Evolutionary conservation across 2,888 invertebrate species (phyloP).

Genomic region (Ornithoptera priamus): DNA sequence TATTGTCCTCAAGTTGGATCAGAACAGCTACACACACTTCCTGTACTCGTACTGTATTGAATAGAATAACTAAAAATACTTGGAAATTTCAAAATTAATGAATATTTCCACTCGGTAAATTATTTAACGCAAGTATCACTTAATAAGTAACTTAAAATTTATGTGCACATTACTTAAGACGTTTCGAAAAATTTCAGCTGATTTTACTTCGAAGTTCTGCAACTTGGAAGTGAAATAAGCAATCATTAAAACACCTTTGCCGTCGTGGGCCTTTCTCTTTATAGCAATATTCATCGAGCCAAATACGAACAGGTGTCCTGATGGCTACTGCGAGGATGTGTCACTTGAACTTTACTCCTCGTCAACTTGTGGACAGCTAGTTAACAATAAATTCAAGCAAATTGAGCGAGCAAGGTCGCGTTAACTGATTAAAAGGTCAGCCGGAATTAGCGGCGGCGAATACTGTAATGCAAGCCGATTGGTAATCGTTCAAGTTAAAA

Average conservation of each 20-base stretch:
- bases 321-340: background rate
- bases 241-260: background rate
- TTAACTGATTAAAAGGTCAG: conserved; percentile 22
- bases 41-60: too few relatives aligned
- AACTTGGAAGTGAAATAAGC: background rate
- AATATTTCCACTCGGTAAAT: too few relatives aligned
- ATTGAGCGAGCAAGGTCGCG: conserved; percentile 13
- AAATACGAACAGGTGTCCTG: background rate
- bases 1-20: too few relatives aligned
- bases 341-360: conserved; percentile 24
- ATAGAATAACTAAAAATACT: too few relatives aligned
- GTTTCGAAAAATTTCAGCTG: too few relatives aligned
- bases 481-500: too few relatives aligned
- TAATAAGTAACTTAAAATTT: too few relatives aligned
- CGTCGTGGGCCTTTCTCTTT: background rate
- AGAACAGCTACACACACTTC: too few relatives aligned
- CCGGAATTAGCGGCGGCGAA: conserved; percentile 11
- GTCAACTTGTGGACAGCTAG: conserved; percentile 14
- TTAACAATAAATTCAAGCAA: conserved; percentile 10
- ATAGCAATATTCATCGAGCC: conserved; percentile 1
- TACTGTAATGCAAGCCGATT: too few relatives aligned
- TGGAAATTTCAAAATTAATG: too few relatives aligned
- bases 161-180: too few relatives aligned
- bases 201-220: background rate
- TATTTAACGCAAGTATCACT: too few relatives aligned